Evolutionary conservation across 1,140 invertebrate species (phyloP), one percentile per base, ranked within the genome.

Genomic region (Drosophila bocqueti): DNA sequence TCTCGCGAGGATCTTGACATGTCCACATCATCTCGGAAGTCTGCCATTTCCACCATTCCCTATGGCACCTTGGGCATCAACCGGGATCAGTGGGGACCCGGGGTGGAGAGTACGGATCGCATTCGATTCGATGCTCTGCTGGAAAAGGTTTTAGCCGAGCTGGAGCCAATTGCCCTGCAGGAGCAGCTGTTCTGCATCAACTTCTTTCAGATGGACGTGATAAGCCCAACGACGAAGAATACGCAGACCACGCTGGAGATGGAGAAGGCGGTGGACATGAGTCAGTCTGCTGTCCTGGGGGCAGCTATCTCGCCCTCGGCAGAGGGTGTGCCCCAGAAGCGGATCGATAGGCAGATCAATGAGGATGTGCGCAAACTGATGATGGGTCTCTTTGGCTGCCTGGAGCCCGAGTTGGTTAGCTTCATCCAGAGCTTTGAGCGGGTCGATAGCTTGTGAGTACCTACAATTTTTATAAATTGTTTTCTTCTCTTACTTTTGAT

Each of bases 171-270:
- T 68, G 99, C 98, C 93, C 94, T 99, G 43, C 96, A 96, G 24
- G 99, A 99, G 93, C 98, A 99, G 94, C 96, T 98, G 76, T 99
- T 99, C 94, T 99, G 98, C 93, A 96, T 98, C 13, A 95, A 95
- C 38, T 99, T 99, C 94, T 98, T 99, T 90, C 97, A 98, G 92
- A 94, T 99, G 49, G 96, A 98, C 90, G 94, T 94, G 52, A 79
- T 94, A 38, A 94, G 93, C 90, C 93, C 94, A 10, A 93, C 93
- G 55, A 84, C 91, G 15, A 93, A 94, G 92, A 95, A 95, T 83
- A 95, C 94, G 0, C 93, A 94, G 83, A 95, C 94, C 26, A 95
- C 94, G 1, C 80, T 95, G 46, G 93, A 94, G 59, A 77, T 93
- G 81, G 92, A 87, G 24, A 93, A 92, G 13, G 52, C 77, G 4